A percentile compares a stretch with the other conserved stretches of the same genome.
Conservation (phyloP, 2,113 vertebrate genomes). For the Etheostoma spectabile region DNA sequence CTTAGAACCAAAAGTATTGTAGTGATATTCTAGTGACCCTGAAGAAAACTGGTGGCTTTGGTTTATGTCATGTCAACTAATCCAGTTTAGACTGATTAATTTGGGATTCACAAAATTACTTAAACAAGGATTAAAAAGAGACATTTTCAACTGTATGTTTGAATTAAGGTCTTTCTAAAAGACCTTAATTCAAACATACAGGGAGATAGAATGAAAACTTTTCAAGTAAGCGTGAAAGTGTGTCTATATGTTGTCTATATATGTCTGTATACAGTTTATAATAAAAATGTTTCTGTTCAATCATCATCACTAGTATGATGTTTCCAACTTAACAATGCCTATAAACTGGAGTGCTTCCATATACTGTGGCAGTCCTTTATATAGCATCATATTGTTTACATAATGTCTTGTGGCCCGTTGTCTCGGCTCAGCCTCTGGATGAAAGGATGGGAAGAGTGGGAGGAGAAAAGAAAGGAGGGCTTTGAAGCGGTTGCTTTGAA, state of each 20-base stretch:
- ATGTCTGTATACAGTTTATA: neutral
- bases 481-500: constrained; percentile 65
- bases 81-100: neutral
- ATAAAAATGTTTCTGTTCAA: neutral
- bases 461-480: constrained; percentile 52
- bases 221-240: neutral
- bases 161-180: neutral
- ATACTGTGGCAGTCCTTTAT: neutral
- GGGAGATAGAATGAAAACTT: neutral
- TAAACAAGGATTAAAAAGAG: neutral
- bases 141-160: too few species aligned
- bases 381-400: constrained; percentile 28
- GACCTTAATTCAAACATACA: neutral
- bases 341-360: neutral
- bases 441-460: constrained; percentile 74
- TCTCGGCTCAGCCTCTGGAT: constrained; percentile 22
- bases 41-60: neutral
- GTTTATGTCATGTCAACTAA: neutral
- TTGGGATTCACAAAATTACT: neutral
- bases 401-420: constrained; percentile 14
- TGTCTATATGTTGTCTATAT: neutral
- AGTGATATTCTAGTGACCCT: neutral
- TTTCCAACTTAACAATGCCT: neutral
- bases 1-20: neutral
- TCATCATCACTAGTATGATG: neutral